A percentile compares a stretch with the other conserved stretches of the same genome.
phyloP scores from a whole-genome alignment of 23 tunicate species.

The Styela plicata region DNA sequence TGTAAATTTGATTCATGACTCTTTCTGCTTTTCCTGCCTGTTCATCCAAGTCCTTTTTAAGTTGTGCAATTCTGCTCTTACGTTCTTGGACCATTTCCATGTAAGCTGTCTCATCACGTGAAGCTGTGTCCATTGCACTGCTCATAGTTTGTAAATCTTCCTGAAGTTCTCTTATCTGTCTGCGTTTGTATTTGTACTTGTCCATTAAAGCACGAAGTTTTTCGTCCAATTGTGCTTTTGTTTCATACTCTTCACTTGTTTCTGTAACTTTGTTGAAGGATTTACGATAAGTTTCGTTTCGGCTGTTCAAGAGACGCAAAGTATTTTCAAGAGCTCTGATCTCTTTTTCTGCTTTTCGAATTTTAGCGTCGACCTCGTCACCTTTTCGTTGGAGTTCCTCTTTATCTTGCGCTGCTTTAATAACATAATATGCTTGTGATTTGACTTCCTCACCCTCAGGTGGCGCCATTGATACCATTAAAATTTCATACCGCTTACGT shows the following conservation, averaged over 20 bases:
- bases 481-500: slow-evolving; percentile 86
- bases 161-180: slow-evolving; percentile 95
- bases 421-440: slow-evolving; percentile 98
- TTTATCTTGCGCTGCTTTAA: slow-evolving; percentile 99
- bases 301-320: slow-evolving; percentile 77
- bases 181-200: slow-evolving; percentile 87
- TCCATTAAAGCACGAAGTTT: slow-evolving; percentile 83
- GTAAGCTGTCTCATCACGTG: slow-evolving; percentile 87
- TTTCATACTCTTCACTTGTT: slow-evolving; percentile 88
- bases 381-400: slow-evolving; percentile 96
- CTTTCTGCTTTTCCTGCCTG: slow-evolving; percentile 75
- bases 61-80: slow-evolving; percentile 46
- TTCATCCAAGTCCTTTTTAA: slow-evolving; percentile 68
- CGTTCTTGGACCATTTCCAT: slow-evolving; percentile 88
- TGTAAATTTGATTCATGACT: slow-evolving; percentile 77
- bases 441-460: slow-evolving; percentile 98
- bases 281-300: slow-evolving; percentile 74
- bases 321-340: slow-evolving; percentile 96
- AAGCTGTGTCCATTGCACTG: slow-evolving; percentile 90
- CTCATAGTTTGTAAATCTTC: slow-evolving; percentile 97
- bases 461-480: slow-evolving; percentile 93
- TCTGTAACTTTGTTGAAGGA: slow-evolving; percentile 89
- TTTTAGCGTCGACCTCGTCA: slow-evolving; percentile 90
- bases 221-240: slow-evolving; percentile 77
- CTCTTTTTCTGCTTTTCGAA: slow-evolving; percentile 95